A percentile compares a stretch with the other conserved stretches of the same genome.
Evolutionary conservation across 2,797 vertebrate genomes (phyloP).

Genomic region (Octomys mimax): DNA sequence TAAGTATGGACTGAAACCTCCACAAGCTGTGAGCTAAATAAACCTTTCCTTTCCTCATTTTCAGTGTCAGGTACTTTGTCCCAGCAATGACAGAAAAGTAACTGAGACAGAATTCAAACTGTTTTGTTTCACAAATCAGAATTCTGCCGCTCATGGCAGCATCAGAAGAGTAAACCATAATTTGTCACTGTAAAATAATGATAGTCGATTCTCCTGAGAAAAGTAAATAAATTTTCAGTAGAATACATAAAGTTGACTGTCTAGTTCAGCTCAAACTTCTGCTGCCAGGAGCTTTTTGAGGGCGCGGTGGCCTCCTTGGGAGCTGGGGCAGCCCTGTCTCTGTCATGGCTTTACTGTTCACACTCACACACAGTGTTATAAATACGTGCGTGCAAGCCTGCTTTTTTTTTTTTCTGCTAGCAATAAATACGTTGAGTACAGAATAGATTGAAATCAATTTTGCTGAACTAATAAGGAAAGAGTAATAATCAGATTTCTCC

Average conservation of each 20-base stretch:
- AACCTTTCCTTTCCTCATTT: no score
- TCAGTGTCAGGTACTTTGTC: no score
- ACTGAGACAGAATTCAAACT: not conserved
- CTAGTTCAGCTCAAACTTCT: not conserved
- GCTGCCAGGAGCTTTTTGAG: not conserved
- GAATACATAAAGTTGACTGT: not conserved
- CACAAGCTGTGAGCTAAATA: no score
- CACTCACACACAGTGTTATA: not conserved
- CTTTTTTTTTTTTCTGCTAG: constrained; percentile 7
- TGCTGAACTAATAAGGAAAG: constrained; percentile 38
- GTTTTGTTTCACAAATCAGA: constrained; percentile 1
- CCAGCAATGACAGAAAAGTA: no score
- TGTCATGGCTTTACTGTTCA: not conserved
- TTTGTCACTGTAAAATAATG: not conserved
- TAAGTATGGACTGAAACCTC: no score
- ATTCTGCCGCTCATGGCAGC: not conserved
- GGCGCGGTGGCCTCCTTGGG: no score
- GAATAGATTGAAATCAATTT: not conserved
- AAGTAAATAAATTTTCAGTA: not conserved
- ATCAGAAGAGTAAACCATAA: constrained; percentile 44
- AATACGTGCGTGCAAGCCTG: not conserved
- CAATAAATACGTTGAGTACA: not conserved
- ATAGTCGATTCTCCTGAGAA: not conserved
- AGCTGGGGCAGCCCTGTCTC: not conserved
- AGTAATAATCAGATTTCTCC: not conserved